Evolutionary conservation across 1,140 invertebrate genomes (phyloP).

Genomic region (Aphis gossypii): DNA sequence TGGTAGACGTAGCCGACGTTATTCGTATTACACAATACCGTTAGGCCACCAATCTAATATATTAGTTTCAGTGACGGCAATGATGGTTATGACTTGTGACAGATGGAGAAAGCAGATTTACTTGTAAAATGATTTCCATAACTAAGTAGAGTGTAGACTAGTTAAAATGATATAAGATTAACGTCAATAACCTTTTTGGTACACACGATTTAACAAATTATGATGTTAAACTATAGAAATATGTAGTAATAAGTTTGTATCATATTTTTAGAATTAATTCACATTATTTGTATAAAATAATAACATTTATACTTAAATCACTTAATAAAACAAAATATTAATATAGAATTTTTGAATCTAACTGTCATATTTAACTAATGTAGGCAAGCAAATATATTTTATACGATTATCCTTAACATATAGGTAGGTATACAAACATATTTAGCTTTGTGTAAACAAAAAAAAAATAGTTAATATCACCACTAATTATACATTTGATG

Average conservation of each 20-base stretch:
- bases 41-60: not conserved
- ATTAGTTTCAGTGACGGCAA: not conserved
- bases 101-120: conserved; percentile 41
- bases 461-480: too few relatives aligned
- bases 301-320: not conserved
- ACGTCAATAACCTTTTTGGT: not conserved
- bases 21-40: conserved; percentile 7
- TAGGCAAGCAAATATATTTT: too few relatives aligned
- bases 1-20: not conserved
- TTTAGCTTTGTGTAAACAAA: too few relatives aligned
- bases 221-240: not conserved
- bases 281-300: not conserved
- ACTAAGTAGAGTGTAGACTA: not conserved
- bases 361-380: not conserved
- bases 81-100: not conserved
- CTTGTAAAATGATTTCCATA: conserved; percentile 27
- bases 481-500: too few relatives aligned
- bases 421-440: too few relatives aligned
- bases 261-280: not conserved
- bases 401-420: too few relatives aligned
- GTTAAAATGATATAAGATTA: not conserved
- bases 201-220: not conserved
- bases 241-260: not conserved
- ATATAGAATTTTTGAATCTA: not conserved
- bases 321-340: not conserved